Evolutionary conservation across 2,113 vertebrate genomes (phyloP), one percentile per base, ranked within the genome.

Genomic region (Ophiodon elongatus): DNA sequence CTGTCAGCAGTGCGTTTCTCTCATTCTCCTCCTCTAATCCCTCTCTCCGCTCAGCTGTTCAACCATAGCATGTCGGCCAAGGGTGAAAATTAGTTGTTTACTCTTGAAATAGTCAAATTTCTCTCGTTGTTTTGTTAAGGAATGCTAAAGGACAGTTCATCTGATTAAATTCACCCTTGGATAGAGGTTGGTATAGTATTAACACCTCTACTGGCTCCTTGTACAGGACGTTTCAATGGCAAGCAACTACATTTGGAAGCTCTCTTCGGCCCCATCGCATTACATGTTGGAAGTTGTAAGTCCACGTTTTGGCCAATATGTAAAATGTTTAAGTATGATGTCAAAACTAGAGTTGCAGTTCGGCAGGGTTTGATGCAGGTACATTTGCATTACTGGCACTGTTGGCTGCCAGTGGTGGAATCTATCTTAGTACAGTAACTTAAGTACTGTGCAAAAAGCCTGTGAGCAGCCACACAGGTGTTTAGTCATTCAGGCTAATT

Each of bases 11-110:
- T 62, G 17, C 15, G 11, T 71, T 73, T 47, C 37, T 65, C 57
- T 72, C 19, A 59, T 57, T 83, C 45, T 79, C 81, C 37, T 56
- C 13, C 70, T 81, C 52, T 75, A 72, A 83, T 84, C 63, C 50
- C 2, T 67, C 23, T 76, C 47, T 75, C 73, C n/a, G n/a, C n/a
- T 81, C 70, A 76, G 80, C 70, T 60, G 35, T 65, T 85, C 47
- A 79, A 45, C 47, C 54, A 67, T n/a, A 70, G 47, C 39, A 65
- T 33, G 72, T 81, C 7, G 6, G 56, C 64, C 47, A 63, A 52
- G 65, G 74, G 25, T 31, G 70, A 69, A 73, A 69, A 84, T 43
- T 10, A 82, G 79, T 81, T 52, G 59, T 75, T 79, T 69, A 68
- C 56, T 67, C 21, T 52, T 73, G 25, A 81, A 62, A 75, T 79